phyloP scores from a whole-genome alignment of 2,888 invertebrate species.

The Xanthostigma xanthostigma region DNA sequence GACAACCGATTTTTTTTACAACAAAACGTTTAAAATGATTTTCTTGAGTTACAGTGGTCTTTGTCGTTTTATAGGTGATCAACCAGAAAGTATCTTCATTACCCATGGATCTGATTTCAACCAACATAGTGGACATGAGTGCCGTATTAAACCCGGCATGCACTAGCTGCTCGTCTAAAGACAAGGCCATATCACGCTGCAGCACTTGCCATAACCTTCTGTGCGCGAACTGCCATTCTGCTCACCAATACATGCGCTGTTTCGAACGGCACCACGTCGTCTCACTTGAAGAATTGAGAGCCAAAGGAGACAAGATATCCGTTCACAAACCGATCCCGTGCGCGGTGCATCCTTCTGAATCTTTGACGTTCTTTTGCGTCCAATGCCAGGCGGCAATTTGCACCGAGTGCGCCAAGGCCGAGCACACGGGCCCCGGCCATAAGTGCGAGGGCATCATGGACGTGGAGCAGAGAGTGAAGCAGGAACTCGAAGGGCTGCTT shows the following conservation, averaged over 20 bases:
- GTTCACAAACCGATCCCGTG: slow-evolving; percentile 85
- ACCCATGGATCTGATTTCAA: slow-evolving; percentile 73
- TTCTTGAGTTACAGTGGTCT: neutral
- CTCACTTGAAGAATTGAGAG: slow-evolving; percentile 72
- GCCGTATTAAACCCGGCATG: slow-evolving; percentile 54
- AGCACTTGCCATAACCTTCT: slow-evolving; percentile 89
- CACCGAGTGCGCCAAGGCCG: slow-evolving; percentile 68
- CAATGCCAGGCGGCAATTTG: slow-evolving; percentile 78
- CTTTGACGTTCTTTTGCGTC: slow-evolving; percentile 76
- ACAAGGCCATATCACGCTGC: slow-evolving; percentile 85
- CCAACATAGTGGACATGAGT: slow-evolving; percentile 70
- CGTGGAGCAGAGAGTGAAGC: slow-evolving; percentile 62
- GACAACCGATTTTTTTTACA: too few relatives aligned
- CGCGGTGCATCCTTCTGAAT: slow-evolving; percentile 63
- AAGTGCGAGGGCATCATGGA: slow-evolving; percentile 69
- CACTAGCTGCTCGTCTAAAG: slow-evolving; percentile 91
- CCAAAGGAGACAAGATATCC: slow-evolving; percentile 58
- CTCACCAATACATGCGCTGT: slow-evolving; percentile 92
- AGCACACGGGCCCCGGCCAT: slow-evolving; percentile 70
- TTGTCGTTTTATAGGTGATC: slow-evolving; percentile 37
- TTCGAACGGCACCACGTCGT: slow-evolving; percentile 91
- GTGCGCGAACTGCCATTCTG: slow-evolving; percentile 86
- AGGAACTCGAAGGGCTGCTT: slow-evolving; percentile 60
- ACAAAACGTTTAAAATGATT: neutral
- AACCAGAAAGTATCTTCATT: slow-evolving; percentile 64